Base-by-base conservation (phyloP, 2,113 vertebrate species). In the Micromys minutus region DNA sequence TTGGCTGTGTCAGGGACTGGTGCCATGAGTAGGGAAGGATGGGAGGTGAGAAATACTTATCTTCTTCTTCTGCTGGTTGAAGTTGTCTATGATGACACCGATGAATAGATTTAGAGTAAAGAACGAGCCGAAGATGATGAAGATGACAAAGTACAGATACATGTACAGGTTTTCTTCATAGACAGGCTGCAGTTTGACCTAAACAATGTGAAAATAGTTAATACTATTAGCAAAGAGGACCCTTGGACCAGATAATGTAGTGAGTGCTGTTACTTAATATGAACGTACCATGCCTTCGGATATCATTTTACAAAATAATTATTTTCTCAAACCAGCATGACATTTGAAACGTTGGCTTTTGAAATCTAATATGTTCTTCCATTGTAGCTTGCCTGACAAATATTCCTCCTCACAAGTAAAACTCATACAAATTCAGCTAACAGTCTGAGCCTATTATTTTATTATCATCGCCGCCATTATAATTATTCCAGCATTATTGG, bases 31-130 rank as follows among this genome's bases (percentile, higher is more conserved):
- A 52, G 59, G 50, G 69, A 86, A 87, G 83, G 1, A 13, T 36
- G 7, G 96, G 95, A 85, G 22, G 74, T 96, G 95, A 96, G 15
- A 65, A 98, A 98, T 98, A 99, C 99, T 99, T 99, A 99, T 99
- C 99, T 99, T 99, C 98, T 99, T 99, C 98, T 99, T 99, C 97
- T 99, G 99, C 97, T 99, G 99, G 96, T 99, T 99, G 98, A 99
- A 99, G 98, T 99, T 99, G 98, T 99, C 99, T 97, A 99, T 99
- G 97, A 99, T 99, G 96, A 99, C 99, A 97, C 99, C 99, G 98
- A 99, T 99, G 96, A 99, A 99, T 91, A 99, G 99, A 93, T 99
- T 99, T 89, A 99, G 98, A 77, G 99, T 99, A 98, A 99, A 99
- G 98, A 99, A 99, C 79, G 99, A 99, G 96, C 99, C 99, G 96